phyloP scores from a whole-genome alignment of 1,140 invertebrate genomes.

The Limonius californicus region DNA sequence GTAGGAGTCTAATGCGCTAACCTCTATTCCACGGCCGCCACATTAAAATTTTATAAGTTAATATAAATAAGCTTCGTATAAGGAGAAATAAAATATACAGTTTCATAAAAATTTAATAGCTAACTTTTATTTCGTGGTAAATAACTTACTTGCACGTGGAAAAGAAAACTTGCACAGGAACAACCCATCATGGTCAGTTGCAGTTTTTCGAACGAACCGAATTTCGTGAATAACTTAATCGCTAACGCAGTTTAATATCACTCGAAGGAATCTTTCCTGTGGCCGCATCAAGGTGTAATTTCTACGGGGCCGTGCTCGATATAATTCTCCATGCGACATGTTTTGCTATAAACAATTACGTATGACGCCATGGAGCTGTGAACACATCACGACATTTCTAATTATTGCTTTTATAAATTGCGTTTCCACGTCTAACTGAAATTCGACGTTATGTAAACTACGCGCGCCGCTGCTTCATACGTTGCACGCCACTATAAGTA shows the following conservation, averaged over 20 bases:
- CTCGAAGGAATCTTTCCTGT: constrained; percentile 19
- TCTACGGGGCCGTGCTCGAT: constrained; percentile 17
- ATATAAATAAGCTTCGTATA: too few species aligned
- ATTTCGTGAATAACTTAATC: not conserved
- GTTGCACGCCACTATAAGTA: not conserved
- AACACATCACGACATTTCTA: constrained; percentile 26
- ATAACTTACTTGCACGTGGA: too few species aligned
- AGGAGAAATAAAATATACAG: too few species aligned
- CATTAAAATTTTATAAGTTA: too few species aligned
- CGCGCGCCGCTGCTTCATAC: not conserved
- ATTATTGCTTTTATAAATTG: constrained; percentile 17
- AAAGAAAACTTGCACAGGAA: too few species aligned
- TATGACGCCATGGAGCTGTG: constrained; percentile 22
- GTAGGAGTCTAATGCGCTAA: too few species aligned
- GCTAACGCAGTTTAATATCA: not conserved
- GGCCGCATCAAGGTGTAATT: constrained; percentile 16
- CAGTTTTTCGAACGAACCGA: too few species aligned
- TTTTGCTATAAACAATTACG: constrained; percentile 20
- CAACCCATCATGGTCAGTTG: too few species aligned
- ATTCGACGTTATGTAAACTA: not conserved
- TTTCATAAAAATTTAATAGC: too few species aligned
- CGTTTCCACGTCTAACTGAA: not conserved
- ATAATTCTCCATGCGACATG: constrained; percentile 19
- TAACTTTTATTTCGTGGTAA: too few species aligned
- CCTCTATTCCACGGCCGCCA: too few species aligned